These are phyloP conservation scores for Autographa gamma DNA, from an alignment of 2,888 invertebrate genomes.

Conservation along the genomic window DNA sequence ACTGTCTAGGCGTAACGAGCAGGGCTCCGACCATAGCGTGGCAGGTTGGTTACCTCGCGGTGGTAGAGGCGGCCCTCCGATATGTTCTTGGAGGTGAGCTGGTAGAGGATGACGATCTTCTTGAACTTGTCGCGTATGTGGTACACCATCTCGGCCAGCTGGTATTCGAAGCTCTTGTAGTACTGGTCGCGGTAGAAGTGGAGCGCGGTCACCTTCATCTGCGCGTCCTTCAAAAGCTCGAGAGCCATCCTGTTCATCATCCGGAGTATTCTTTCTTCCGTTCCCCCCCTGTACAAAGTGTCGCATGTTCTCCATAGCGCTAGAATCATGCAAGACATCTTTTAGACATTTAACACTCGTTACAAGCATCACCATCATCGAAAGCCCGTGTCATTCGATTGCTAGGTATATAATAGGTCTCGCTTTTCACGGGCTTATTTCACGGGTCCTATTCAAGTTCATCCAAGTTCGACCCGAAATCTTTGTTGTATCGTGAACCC, in stretches of 20 bases:
- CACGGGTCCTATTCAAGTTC: too few species aligned
- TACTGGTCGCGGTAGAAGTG: slow-evolving; percentile 20
- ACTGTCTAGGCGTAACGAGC: not conserved
- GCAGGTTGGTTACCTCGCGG: slow-evolving; percentile 3
- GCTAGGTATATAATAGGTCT: too few species aligned
- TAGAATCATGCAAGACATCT: not conserved
- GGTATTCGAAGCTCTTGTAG: slow-evolving; percentile 19
- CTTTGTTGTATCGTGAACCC: too few species aligned
- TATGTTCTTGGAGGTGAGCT: not conserved
- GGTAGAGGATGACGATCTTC: not conserved
- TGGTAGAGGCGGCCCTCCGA: not conserved
- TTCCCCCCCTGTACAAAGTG: not conserved
- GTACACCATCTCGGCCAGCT: slow-evolving; percentile 24
- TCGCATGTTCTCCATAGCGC: slow-evolving; percentile 8
- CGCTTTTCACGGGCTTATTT: too few species aligned
- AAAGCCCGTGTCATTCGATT: too few species aligned
- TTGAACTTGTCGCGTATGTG: slow-evolving; percentile 19
- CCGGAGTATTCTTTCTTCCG: fast-evolving
- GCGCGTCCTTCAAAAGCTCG: slow-evolving; percentile 16
- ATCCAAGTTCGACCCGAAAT: too few species aligned
- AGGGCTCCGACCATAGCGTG: too few species aligned
- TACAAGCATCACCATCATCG: too few species aligned
- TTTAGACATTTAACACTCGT: too few species aligned
- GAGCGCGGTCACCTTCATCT: slow-evolving; percentile 2
- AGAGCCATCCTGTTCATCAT: not conserved